Conservation (phyloP, 2,797 vertebrate genomes). For the Clarias pachynema region DNA sequence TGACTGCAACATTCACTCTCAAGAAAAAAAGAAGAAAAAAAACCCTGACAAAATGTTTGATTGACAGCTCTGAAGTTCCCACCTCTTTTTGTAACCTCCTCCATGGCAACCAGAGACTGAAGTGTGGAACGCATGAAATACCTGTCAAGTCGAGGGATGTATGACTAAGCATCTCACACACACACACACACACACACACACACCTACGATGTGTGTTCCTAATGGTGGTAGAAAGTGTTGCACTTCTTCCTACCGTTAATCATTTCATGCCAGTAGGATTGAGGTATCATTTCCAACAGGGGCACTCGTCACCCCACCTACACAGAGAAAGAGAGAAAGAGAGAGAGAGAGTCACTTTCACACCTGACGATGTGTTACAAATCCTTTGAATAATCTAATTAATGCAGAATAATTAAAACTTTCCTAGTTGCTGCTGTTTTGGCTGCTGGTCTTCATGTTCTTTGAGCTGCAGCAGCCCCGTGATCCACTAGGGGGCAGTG, state of each 20-base stretch:
- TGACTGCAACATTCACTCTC: neutral
- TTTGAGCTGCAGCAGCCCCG: accelerated
- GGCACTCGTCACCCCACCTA: neutral
- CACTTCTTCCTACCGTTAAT: neutral
- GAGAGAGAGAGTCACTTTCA: neutral
- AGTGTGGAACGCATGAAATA: neutral
- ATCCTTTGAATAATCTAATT: neutral
- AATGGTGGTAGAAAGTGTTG: neutral
- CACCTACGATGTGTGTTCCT: too few relatives aligned
- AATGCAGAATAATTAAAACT: constrained; percentile 4
- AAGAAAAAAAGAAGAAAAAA: too few relatives aligned
- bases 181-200: neutral
- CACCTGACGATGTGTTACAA: neutral
- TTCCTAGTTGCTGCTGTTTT: neutral
- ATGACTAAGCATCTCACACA: neutral
- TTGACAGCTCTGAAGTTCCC: constrained; percentile 9
- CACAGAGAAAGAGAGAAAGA: neutral
- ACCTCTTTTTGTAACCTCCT: neutral
- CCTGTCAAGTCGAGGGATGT: neutral
- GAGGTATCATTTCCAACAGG: neutral
- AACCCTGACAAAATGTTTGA: constrained; percentile 8
- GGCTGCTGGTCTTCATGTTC: neutral
- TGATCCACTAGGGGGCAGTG: constrained; percentile 68
- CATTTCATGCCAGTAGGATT: neutral
- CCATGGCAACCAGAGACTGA: constrained; percentile 2